These are phyloP conservation scores for Elegia similella DNA, from an alignment of 2,888 invertebrate genomes.

Conservation along the genomic window DNA sequence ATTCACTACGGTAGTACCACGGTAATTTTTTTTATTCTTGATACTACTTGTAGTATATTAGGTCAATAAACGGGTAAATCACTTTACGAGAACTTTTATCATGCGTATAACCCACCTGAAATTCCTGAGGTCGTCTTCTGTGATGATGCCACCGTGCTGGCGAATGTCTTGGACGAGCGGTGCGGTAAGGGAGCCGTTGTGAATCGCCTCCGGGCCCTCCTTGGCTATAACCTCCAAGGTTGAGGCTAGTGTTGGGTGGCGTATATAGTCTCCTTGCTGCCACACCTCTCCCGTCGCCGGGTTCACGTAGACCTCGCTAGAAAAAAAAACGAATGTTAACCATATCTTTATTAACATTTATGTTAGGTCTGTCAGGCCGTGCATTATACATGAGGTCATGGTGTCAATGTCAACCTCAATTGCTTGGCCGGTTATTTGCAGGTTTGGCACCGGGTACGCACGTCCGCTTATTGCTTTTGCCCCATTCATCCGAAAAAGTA, in stretches of 20 bases:
- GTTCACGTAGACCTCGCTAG: constrained; percentile 83
- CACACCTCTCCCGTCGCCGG: constrained; percentile 81
- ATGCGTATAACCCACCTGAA: constrained; percentile 79
- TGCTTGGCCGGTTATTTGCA: too few relatives aligned
- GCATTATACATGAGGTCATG: too few relatives aligned
- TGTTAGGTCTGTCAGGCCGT: background rate
- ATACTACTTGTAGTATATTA: too few relatives aligned
- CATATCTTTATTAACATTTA: too few relatives aligned
- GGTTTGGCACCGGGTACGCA: too few relatives aligned
- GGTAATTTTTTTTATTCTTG: too few relatives aligned
- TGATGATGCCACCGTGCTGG: constrained; percentile 88
- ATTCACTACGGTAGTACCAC: too few relatives aligned
- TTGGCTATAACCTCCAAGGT: constrained; percentile 86
- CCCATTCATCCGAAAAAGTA: too few relatives aligned
- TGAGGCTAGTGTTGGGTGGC: constrained; percentile 83
- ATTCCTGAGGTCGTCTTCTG: constrained; percentile 86
- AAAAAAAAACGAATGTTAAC: constrained; percentile 1
- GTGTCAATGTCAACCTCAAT: too few relatives aligned
- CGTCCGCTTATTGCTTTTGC: too few relatives aligned
- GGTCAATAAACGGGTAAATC: too few relatives aligned
- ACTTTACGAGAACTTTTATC: too few relatives aligned
- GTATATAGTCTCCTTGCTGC: constrained; percentile 84
- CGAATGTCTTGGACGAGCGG: constrained; percentile 86
- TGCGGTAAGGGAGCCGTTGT: constrained; percentile 86
- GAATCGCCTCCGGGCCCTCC: constrained; percentile 87